Evolutionary conservation across 2,888 invertebrate species (phyloP).

Genomic region (Anagyrus pseudococci): DNA sequence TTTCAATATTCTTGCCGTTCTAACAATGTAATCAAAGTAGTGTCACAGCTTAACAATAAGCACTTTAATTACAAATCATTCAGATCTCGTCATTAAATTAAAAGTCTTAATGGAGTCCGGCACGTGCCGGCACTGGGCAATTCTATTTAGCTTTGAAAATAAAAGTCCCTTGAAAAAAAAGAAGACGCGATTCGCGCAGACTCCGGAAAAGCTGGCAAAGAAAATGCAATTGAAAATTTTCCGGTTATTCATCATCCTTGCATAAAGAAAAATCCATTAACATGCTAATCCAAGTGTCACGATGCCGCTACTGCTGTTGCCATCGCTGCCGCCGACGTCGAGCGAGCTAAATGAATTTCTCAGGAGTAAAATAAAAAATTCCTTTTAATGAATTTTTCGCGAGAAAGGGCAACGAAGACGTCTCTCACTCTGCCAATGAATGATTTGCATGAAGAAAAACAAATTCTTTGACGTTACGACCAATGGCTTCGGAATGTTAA

Average conservation of each 20-base stretch:
- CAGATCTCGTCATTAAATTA: constrained; percentile 17
- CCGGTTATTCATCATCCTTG: constrained; percentile 24
- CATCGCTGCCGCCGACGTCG: no score
- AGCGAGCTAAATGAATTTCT: constrained; percentile 24
- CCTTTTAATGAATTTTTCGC: constrained; percentile 8
- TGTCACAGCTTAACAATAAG: no score
- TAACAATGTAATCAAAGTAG: no score
- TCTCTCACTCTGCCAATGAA: constrained; percentile 1
- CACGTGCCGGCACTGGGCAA: no score
- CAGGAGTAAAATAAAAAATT: constrained; percentile 27
- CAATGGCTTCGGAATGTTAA: no score
- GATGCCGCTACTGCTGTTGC: background rate
- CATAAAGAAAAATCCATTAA: constrained; percentile 33
- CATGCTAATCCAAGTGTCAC: constrained; percentile 29
- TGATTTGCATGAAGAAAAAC: background rate
- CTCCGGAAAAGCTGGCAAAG: constrained; percentile 25
- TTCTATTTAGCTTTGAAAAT: constrained; percentile 10
- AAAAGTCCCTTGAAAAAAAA: constrained; percentile 15
- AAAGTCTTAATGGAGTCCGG: background rate
- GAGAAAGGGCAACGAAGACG: background rate
- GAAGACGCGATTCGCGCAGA: constrained; percentile 26
- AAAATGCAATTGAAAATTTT: constrained; percentile 33
- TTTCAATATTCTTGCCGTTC: no score
- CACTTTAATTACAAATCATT: constrained; percentile 10
- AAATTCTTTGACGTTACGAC: no score